phyloP scores from a whole-genome alignment of 2,888 invertebrate species.

The Coleophora deauratella region DNA sequence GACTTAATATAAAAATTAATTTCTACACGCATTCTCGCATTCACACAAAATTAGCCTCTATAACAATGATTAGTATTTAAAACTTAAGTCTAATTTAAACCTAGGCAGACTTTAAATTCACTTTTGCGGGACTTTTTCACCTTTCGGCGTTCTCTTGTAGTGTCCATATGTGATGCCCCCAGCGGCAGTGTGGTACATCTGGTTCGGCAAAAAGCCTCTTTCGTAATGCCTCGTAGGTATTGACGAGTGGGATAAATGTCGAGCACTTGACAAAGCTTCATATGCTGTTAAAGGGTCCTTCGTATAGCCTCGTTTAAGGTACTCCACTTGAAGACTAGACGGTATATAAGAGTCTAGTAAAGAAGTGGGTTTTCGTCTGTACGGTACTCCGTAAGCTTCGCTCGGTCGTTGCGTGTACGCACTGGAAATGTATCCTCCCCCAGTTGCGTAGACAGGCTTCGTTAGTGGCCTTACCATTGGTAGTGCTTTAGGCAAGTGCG shows the following conservation, averaged over 20 bases:
- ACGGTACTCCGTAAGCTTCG: constrained; percentile 34
- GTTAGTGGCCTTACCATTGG: constrained; percentile 49
- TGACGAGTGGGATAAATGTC: constrained; percentile 33
- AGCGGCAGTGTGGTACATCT: constrained; percentile 60
- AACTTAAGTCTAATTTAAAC: no score
- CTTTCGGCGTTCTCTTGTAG: constrained; percentile 54
- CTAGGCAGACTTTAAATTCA: constrained; percentile 10
- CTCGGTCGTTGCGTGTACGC: constrained; percentile 35
- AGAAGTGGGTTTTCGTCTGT: constrained; percentile 59
- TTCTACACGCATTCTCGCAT: no score
- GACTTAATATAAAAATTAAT: constrained; percentile 4
- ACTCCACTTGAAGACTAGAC: constrained; percentile 68
- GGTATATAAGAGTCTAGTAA: constrained; percentile 76
- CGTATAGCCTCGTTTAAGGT: constrained; percentile 55
- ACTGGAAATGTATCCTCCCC: constrained; percentile 24
- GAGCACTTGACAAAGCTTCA: constrained; percentile 52
- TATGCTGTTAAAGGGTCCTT: constrained; percentile 57
- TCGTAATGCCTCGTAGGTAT: constrained; percentile 47
- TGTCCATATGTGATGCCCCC: constrained; percentile 63
- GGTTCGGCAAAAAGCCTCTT: constrained; percentile 64
- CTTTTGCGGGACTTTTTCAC: constrained; percentile 32
- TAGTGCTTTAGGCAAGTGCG: constrained; percentile 56
- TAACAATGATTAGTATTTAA: no score
- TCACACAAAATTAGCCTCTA: no score
- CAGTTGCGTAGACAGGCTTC: constrained; percentile 47